Evolutionary conservation across 2,113 vertebrate species (phyloP).

Genomic region (Apteryx owenii): DNA sequence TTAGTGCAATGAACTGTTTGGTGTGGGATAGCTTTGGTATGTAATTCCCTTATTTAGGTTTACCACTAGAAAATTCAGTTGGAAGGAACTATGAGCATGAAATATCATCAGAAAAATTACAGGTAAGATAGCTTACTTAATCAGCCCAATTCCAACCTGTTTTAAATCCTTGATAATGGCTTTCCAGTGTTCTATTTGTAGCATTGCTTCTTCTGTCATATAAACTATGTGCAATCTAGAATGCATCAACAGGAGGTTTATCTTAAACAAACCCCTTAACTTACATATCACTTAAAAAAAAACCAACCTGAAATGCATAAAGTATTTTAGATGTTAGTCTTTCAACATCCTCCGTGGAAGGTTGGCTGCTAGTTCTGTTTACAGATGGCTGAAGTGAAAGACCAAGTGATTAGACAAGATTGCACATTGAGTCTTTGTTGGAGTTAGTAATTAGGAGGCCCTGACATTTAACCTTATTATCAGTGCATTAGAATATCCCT

Average conservation of each 20-base stretch:
- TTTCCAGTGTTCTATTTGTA: neutral
- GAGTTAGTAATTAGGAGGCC: conserved; percentile 34
- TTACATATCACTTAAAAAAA: neutral
- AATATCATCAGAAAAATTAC: neutral
- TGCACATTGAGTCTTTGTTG: neutral
- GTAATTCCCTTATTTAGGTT: neutral
- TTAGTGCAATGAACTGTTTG: neutral
- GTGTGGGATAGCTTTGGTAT: neutral
- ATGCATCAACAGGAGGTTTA: neutral
- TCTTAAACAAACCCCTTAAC: neutral
- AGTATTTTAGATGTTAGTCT: neutral
- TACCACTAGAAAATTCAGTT: neutral
- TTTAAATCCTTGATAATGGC: neutral
- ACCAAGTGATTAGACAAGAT: conserved; percentile 5
- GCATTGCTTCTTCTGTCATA: neutral
- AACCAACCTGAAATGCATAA: accelerated
- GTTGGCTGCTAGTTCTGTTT: conserved; percentile 13
- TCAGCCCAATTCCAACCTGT: neutral
- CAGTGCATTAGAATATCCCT: neutral
- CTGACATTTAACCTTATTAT: conserved; percentile 1
- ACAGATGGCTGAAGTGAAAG: neutral
- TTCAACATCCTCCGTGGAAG: neutral
- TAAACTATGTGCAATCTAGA: neutral
- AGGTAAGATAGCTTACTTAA: neutral
- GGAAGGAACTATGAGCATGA: neutral